Conservation (phyloP, 2,888 invertebrate species). For the Leptinotarsa juncta region DNA sequence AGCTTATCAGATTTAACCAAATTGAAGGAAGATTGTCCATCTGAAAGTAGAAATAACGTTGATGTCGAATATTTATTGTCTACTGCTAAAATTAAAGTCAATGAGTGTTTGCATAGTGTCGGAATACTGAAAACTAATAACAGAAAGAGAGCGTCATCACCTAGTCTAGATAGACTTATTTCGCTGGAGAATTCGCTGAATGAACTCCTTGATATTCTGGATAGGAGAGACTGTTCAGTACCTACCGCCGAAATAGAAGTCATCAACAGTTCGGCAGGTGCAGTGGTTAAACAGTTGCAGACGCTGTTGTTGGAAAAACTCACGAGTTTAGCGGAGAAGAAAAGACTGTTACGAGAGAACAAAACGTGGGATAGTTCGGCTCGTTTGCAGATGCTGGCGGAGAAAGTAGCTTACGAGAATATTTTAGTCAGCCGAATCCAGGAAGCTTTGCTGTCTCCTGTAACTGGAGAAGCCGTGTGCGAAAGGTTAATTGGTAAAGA, state of each 20-base stretch:
- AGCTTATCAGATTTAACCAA: constrained; percentile 63
- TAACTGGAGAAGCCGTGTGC: constrained; percentile 66
- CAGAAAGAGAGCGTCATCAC: constrained; percentile 75
- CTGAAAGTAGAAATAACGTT: constrained; percentile 63
- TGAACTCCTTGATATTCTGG: constrained; percentile 73
- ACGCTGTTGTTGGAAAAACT: constrained; percentile 77
- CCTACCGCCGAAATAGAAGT: constrained; percentile 70
- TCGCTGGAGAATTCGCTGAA: constrained; percentile 75
- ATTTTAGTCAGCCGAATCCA: constrained; percentile 73
- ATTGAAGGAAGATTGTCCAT: constrained; percentile 55
- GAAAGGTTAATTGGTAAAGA: constrained; percentile 75
- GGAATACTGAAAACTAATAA: constrained; percentile 73
- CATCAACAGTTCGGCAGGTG: constrained; percentile 70
- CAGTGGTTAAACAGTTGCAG: constrained; percentile 75
- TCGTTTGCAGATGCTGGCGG: constrained; percentile 79
- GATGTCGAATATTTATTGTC: constrained; percentile 74
- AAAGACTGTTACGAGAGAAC: constrained; percentile 72
- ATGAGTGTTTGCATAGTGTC: constrained; percentile 76
- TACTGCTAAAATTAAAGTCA: constrained; percentile 75
- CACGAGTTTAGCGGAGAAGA: constrained; percentile 75
- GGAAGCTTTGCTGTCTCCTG: constrained; percentile 70
- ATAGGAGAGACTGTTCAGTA: constrained; percentile 56
- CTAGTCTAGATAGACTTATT: constrained; percentile 73
- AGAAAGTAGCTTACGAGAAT: constrained; percentile 84
- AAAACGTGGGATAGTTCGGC: constrained; percentile 77